Conservation (phyloP, 2,888 invertebrate genomes). For the Tetragnatha montana region DNA sequence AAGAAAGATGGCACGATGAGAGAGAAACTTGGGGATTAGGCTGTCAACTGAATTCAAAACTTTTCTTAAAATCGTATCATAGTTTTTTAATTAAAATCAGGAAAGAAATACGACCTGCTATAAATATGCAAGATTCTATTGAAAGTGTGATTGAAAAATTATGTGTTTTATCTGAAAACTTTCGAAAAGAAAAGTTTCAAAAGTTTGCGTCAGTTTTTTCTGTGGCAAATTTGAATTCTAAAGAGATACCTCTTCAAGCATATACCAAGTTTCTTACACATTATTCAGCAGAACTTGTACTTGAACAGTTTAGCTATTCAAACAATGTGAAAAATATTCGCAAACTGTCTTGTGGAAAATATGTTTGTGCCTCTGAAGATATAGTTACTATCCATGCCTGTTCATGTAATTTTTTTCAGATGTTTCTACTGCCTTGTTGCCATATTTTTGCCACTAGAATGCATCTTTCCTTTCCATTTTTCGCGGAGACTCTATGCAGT, state of each 20-base stretch:
- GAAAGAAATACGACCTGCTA: constrained; percentile 24
- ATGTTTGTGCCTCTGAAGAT: constrained; percentile 29
- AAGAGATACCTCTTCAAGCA: constrained; percentile 4
- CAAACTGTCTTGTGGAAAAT: constrained; percentile 36
- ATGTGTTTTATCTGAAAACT: background rate
- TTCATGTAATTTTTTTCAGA: constrained; percentile 51
- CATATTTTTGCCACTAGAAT: constrained; percentile 55
- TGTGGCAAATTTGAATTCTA: background rate
- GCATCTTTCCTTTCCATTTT: constrained; percentile 33
- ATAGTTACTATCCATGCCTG: constrained; percentile 34
- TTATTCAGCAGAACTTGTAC: constrained; percentile 34
- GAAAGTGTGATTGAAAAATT: constrained; percentile 27
- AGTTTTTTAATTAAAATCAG: constrained; percentile 22
- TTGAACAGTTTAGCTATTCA: constrained; percentile 29
- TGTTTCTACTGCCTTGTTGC: constrained; percentile 43
- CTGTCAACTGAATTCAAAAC: constrained; percentile 35
- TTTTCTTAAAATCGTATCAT: constrained; percentile 48
- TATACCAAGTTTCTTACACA: constrained; percentile 49
- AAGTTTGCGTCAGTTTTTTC: constrained; percentile 43
- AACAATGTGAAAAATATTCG: constrained; percentile 44
- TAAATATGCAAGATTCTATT: constrained; percentile 28
- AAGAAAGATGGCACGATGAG: constrained; percentile 34
- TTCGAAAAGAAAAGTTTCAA: constrained; percentile 41
- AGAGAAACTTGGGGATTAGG: constrained; percentile 45
- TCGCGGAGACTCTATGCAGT: constrained; percentile 25